Base-by-base conservation (phyloP, 2,797 vertebrate species). In the Synaphobranchus kaupii region DNA sequence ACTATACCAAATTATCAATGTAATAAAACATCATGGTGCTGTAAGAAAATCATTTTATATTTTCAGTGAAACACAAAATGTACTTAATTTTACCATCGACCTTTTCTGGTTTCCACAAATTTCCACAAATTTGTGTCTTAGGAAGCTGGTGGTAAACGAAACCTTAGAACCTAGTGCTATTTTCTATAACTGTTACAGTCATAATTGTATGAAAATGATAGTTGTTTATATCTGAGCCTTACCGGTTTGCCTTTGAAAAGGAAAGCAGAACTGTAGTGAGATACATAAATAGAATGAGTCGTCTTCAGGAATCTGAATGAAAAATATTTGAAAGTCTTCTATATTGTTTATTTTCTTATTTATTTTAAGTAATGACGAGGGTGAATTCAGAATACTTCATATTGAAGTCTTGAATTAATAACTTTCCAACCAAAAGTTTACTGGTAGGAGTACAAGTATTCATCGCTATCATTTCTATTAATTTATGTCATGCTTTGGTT, bases 31-130 rank as follows among this genome's bases (percentile, higher is more conserved):
- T 78, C 15, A 47, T 44, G 73, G 73, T 78, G 47, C 73, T 47
- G 34, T 47, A 39, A 78, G 39, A 31, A 44, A 73, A 31, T 34
- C 0, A 31, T 73, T 71, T 34, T 73, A 73, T 9, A 68, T 76
- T 20, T 7, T 78, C 34, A 44, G 39, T 9, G 39, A 78, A 22
- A 78, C 4, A 47, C 31, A 78, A 78, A 47, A 78, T 78, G 39
- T 22, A 47, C 2, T 22, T 44, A 47, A 78, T 44, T 78, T 44
- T 71, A 71, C 66, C 66, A 71, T 71, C 47, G 4, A 6, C 34
- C 47, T 71, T 78, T 78, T 71, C 66, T 71, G n/a, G n/a, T n/a
- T n/a, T n/a, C n/a, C n/a, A n/a, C n/a, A n/a, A 71, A 28, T 71
- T 71, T 44, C 34, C 73, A 47, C 73, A 78, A 39, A 78, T 44